Percentiles rank a stretch among this genome's conserved stretches.
These are phyloP conservation scores for Troides oblongomaculatus DNA, from an alignment of 2,888 invertebrate species.

Conservation along the genomic window DNA sequence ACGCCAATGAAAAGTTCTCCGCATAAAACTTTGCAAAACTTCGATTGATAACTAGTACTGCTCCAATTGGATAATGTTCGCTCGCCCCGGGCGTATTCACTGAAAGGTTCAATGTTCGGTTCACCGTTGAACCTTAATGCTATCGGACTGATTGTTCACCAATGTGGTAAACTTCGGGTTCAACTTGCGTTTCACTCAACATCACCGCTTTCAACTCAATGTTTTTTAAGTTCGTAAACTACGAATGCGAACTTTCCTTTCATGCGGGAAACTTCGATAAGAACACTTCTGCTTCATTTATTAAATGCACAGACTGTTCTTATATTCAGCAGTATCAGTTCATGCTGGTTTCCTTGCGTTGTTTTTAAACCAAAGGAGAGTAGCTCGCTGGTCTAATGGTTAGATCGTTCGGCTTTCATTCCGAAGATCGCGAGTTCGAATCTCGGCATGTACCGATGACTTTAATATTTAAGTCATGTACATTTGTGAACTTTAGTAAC, in stretches of 20 bases:
- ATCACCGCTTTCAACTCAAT: conserved; percentile 12
- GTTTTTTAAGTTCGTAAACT: conserved; percentile 18
- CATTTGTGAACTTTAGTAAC: no score
- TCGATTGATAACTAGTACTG: conserved; percentile 19
- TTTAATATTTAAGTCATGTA: no score
- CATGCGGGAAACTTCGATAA: neutral
- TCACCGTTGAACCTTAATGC: conserved; percentile 14
- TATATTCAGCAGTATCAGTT: neutral
- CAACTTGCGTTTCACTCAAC: conserved; percentile 17
- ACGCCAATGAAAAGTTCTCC: conserved; percentile 9
- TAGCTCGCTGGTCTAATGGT: no score
- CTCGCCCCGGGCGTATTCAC: conserved; percentile 2
- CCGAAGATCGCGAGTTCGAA: no score
- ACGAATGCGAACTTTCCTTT: conserved; percentile 9
- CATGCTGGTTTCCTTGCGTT: no score
- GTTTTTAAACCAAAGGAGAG: no score
- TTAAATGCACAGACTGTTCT: neutral
- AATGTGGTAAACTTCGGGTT: conserved; percentile 18
- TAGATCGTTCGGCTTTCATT: no score
- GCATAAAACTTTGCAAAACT: conserved; percentile 14
- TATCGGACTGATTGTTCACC: conserved; percentile 12
- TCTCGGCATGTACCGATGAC: no score
- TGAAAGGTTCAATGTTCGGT: conserved; percentile 5
- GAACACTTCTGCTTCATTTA: neutral
- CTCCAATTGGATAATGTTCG: neutral